Evolutionary conservation across 53 echinoderm and acorn worm species (phyloP).

Genomic region (Arbacia lixula): DNA sequence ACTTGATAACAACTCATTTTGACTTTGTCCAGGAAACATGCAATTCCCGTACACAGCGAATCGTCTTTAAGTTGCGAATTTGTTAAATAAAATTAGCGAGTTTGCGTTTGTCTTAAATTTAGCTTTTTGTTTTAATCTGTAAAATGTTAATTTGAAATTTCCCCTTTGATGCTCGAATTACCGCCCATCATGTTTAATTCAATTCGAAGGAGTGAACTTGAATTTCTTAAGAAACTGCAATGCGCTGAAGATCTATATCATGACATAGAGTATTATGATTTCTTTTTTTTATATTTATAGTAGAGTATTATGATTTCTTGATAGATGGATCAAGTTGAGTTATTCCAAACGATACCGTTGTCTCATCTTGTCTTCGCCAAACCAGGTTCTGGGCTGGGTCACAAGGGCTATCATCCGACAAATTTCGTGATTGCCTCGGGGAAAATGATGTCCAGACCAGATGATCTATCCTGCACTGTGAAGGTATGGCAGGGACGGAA

Average conservation of each 20-base stretch:
- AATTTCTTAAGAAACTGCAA: not conserved
- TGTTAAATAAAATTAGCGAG: too few relatives aligned
- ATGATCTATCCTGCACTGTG: constrained; percentile 47
- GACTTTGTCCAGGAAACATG: too few relatives aligned
- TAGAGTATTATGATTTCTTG: not conserved
- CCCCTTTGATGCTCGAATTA: too few relatives aligned
- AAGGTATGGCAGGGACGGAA: constrained; percentile 22
- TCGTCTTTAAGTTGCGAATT: too few relatives aligned
- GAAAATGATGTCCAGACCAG: constrained; percentile 16
- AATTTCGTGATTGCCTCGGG: constrained; percentile 42
- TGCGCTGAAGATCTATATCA: too few relatives aligned
- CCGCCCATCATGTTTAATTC: too few relatives aligned
- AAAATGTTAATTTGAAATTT: too few relatives aligned
- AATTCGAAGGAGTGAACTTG: not conserved
- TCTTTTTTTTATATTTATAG: not conserved
- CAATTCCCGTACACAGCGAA: too few relatives aligned
- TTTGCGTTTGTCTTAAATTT: too few relatives aligned
- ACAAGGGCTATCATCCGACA: constrained; percentile 67
- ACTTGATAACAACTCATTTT: too few relatives aligned
- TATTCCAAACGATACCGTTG: not conserved
- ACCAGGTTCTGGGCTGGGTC: constrained; percentile 56
- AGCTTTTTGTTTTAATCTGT: too few relatives aligned
- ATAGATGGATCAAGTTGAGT: not conserved
- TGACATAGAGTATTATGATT: too few relatives aligned
- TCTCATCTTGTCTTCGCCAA: not conserved